Evolutionary conservation across 2,888 invertebrate species (phyloP), one percentile per base, ranked within the genome.

Genomic region (Athalia rosae): DNA sequence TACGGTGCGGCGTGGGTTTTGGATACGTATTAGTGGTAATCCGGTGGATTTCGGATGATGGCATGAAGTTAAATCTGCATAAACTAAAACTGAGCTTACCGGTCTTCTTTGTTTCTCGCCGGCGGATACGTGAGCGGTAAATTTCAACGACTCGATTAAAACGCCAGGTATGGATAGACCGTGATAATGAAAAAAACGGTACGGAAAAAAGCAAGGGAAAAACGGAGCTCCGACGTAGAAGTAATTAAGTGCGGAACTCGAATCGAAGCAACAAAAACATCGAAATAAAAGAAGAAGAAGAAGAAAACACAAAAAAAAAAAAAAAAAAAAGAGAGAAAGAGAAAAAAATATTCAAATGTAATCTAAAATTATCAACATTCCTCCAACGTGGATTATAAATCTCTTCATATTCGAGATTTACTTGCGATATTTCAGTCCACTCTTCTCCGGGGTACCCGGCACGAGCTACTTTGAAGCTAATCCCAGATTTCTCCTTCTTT

Each of bases 111-210:
- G 58, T 58, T 43, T 41, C 4, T 15, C 9, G 8, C 11, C 8
- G 6, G 45, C 62, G 45, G 48, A 15, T 50, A 41, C 45, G 8
- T 11, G 56, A 8, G 58, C 43, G 43, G 71, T 71, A 58, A 71
- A 56, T 71, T 58, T 71, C 56, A 71, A 71, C 58, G 71, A 71
- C 71, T 71, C 56, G 71, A 71, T 71, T 71, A 71, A 58, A 67
- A 67, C 41, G 50, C 7, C 8, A 28, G 28, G 53, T n/a, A 50
- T 67, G 53, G 28, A 50, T 67, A 53, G 13, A 53, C 9, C 11
- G 11, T 2, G 11, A 7, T 13, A 50, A 67, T 50, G 53, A 28
- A 50, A 11, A 28, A n/a, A 4, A 41, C 4, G 41, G 41, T 41
- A 53, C 15, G 66, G 15, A 66, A 66, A 48, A 47, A 48, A 63